Evolutionary conservation across 2,797 vertebrate genomes (phyloP).

Genomic region (Enteromius anoplus): DNA sequence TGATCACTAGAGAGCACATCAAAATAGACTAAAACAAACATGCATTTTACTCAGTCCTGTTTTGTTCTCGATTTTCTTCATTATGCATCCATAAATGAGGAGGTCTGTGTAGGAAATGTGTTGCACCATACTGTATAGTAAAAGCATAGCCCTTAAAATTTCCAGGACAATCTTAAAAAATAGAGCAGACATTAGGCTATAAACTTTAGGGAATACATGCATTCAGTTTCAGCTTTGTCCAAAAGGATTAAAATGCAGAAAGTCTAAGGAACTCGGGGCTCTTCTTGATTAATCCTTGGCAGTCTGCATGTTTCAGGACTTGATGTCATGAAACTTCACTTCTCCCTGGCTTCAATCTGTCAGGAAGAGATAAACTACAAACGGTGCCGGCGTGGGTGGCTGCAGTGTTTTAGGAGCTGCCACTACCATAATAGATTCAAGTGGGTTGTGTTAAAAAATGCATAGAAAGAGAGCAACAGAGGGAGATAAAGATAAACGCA

Average conservation of each 20-base stretch:
- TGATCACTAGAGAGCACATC: background rate
- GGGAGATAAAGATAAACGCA: background rate
- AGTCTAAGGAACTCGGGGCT: background rate
- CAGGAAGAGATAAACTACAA: slow-evolving; percentile 46
- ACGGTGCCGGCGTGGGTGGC: slow-evolving; percentile 37
- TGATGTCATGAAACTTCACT: slow-evolving; percentile 40
- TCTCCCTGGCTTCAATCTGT: slow-evolving; percentile 45
- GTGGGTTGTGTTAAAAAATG: slow-evolving; percentile 37
- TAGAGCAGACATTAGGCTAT: background rate
- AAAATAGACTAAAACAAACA: slow-evolving; percentile 3
- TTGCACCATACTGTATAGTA: background rate
- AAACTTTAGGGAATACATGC: slow-evolving; percentile 2
- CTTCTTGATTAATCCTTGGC: slow-evolving; percentile 30
- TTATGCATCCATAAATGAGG: background rate
- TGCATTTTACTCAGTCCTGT: slow-evolving; percentile 6
- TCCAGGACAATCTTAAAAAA: background rate
- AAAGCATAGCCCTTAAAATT: slow-evolving; percentile 5
- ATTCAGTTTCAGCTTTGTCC: slow-evolving; percentile 9
- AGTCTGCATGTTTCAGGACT: slow-evolving; percentile 22
- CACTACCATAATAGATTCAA: slow-evolving; percentile 23
- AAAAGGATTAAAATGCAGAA: slow-evolving; percentile 12
- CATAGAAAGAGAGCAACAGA: slow-evolving; percentile 23
- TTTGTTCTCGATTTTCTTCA: background rate
- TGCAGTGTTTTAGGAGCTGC: slow-evolving; percentile 36
- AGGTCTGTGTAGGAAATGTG: background rate